A percentile compares a stretch with the other conserved stretches of the same genome.
Evolutionary conservation across 2,888 invertebrate species (phyloP).

Genomic region (Caenorhabditis macrosperma): DNA sequence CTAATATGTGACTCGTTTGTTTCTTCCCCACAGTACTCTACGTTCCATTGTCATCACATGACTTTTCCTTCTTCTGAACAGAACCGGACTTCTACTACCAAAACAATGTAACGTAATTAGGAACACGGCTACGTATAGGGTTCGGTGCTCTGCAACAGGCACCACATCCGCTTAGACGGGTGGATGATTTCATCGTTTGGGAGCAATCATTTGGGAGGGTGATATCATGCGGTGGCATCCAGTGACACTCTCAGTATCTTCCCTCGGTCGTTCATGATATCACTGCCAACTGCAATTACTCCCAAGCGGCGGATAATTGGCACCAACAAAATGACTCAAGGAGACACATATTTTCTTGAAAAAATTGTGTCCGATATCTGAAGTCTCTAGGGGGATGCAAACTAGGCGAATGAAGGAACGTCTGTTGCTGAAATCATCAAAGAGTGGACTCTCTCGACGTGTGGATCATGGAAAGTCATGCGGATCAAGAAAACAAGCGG

Average conservation of each 20-base stretch:
- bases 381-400: too few species aligned
- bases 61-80: background rate
- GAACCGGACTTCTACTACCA: background rate
- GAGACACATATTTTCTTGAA: background rate
- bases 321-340: slow-evolving; percentile 3
- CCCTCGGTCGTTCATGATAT: slow-evolving; percentile 32
- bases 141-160: background rate
- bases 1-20: background rate
- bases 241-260: slow-evolving; percentile 19
- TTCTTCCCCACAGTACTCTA: background rate
- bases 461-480: background rate
- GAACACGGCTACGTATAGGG: background rate
- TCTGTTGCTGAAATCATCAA: too few species aligned
- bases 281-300: slow-evolving; percentile 22
- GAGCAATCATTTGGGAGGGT: background rate
- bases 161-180: background rate
- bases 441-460: too few species aligned
- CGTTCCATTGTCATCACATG: slow-evolving; percentile 6
- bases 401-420: background rate
- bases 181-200: slow-evolving; percentile 27
- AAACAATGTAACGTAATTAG: slow-evolving; percentile 3
- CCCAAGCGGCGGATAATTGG: slow-evolving; percentile 4
- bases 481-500: background rate
- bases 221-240: slow-evolving; percentile 40
- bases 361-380: too few species aligned